Conservation (phyloP, 1,140 invertebrate genomes). For the Drosophila equinoxialis region DNA sequence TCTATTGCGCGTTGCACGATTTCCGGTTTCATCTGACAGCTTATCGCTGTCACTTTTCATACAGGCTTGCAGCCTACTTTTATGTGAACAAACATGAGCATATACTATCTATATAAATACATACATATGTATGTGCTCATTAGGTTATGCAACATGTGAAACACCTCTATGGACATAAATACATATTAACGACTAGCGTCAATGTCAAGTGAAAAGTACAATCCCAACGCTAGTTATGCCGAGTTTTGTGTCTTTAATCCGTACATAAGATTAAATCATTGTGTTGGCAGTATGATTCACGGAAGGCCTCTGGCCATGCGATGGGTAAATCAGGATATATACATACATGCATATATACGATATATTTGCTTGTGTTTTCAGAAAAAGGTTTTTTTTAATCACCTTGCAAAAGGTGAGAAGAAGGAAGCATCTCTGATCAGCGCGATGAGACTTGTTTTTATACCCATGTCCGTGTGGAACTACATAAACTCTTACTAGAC, state of each 20-base stretch:
- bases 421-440: too few species aligned
- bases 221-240: background rate
- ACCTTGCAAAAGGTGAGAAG: too few species aligned
- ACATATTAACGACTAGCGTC: constrained; percentile 48
- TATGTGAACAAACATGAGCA: background rate
- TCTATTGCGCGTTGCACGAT: constrained; percentile 14
- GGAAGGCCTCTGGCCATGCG: background rate
- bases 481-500: too few species aligned
- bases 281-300: background rate
- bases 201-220: constrained; percentile 63
- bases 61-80: background rate
- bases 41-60: constrained; percentile 44
- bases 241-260: too few species aligned
- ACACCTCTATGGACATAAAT: background rate
- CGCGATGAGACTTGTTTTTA: too few species aligned
- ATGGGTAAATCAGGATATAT: background rate
- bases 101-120: background rate
- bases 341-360: background rate
- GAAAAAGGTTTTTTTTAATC: too few species aligned
- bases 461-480: too few species aligned
- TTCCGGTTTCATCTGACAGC: constrained; percentile 55
- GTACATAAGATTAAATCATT: background rate
- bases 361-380: too few species aligned
- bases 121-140: constrained; percentile 39
- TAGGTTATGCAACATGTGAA: constrained; percentile 63